Base-by-base conservation (phyloP, 2,888 invertebrate species). In the Dusona sp. region DNA sequence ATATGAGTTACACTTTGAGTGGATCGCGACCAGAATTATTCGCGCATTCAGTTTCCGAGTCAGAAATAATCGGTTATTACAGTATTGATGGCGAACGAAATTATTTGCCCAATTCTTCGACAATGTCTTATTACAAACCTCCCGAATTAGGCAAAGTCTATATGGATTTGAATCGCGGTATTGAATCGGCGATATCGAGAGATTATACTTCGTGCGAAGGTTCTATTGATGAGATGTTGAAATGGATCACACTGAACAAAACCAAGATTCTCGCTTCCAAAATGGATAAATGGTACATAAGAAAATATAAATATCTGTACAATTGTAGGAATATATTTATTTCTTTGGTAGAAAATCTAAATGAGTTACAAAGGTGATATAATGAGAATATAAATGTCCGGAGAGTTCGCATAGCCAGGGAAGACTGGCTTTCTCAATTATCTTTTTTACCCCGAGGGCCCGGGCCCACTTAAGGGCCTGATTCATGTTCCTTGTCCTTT, bases 111-210 rank as follows among this genome's bases (percentile, higher is more conserved):
- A 92, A 93, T 83, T 90, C 92, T 2, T 90, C 92, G 1, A 93
- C 96, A 88, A 89, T 96, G 11, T 95, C 95, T 89, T 96, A 95
- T 92, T 93, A 92, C 68, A 91, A 91, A 73, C 87, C 94, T 77
- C 88, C 92, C 22, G 90, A 93, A 57, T 45, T 75, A 42, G n/a
- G 88, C 84, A 93, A 89, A 68, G 95, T 95, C 2, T 42, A 36
- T 13, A 1, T 29, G 16, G 51, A 81, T 22, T n/a, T 81, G 38
- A 74, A 54, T 9, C 65, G 67, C n/a, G 74, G 80, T 25, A 65
- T 81, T 0, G 38, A 80, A 22, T 36, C 70, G n/a, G 80, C 75
- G 3, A 33, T 84, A 0, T 11, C 6, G 11, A 48, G 19, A 3
- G 6, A 16, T n/a, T 7, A 25, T 22, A 7, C 4, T n/a, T 38